Percentiles rank a stretch among this genome's conserved stretches.
Conservation (phyloP, 1,140 invertebrate genomes). For the Eubasilissa regina region DNA sequence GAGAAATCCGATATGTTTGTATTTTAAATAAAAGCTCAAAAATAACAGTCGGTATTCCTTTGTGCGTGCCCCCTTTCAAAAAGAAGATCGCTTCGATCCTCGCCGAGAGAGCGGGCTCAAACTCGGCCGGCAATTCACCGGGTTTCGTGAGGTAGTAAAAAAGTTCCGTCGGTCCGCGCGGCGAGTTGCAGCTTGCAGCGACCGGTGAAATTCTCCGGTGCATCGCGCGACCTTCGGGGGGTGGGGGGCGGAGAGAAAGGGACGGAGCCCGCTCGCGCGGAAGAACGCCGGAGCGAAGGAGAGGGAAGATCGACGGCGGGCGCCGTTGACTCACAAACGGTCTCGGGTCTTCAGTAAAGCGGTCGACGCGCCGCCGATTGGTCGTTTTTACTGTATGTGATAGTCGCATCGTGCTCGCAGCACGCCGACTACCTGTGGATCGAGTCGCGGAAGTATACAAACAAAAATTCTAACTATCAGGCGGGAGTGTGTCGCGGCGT, state of each 20-base stretch:
- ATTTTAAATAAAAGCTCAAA: no score
- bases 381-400: not conserved
- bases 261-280: not conserved
- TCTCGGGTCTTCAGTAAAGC: conserved; percentile 27
- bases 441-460: conserved; percentile 29
- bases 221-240: conserved; percentile 41
- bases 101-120: not conserved
- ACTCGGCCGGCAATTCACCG: no score
- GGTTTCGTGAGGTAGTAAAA: no score
- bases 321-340: conserved; percentile 36
- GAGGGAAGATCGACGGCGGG: conserved; percentile 3
- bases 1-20: no score
- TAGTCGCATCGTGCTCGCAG: not conserved
- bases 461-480: conserved; percentile 3
- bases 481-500: not conserved
- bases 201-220: conserved; percentile 43
- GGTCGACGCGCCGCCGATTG: conserved; percentile 15
- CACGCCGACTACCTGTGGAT: conserved; percentile 52
- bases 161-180: not conserved
- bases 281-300: conserved; percentile 30
- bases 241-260: conserved; percentile 3
- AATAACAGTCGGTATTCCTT: no score
- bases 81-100: not conserved
- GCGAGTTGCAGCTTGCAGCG: conserved; percentile 35
- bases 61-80: no score